A percentile compares a stretch with the other conserved stretches of the same genome.
These are phyloP conservation scores for Cetonia aurata DNA, from an alignment of 2,888 invertebrate species.

Conservation along the genomic window DNA sequence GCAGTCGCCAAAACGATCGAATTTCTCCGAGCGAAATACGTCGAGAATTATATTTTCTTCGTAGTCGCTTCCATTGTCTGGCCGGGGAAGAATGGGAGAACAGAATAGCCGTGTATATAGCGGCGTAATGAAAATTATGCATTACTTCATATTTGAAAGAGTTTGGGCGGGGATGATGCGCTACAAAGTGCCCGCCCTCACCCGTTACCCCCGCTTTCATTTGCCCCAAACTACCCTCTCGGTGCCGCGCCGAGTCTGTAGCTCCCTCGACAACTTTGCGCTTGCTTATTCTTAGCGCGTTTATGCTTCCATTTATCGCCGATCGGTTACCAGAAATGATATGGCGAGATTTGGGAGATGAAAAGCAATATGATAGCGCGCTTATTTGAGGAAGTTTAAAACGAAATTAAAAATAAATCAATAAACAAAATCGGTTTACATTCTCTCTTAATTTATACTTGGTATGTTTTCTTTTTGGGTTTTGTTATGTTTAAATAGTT, in stretches of 20 bases:
- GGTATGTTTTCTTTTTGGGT: too few species aligned
- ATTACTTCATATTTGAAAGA: slow-evolving; percentile 62
- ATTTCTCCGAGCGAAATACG: slow-evolving; percentile 39
- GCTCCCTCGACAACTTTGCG: slow-evolving; percentile 26
- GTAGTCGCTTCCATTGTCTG: slow-evolving; percentile 57
- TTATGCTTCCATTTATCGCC: slow-evolving; percentile 40
- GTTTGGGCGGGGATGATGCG: slow-evolving; percentile 55
- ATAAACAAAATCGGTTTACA: too few species aligned
- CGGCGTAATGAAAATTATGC: slow-evolving; percentile 63
- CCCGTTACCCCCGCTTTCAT: slow-evolving; percentile 54
- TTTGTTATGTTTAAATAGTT: too few species aligned
- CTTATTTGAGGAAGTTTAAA: too few species aligned
- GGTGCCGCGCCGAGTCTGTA: slow-evolving; percentile 49
- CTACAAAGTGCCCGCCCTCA: slow-evolving; percentile 56
- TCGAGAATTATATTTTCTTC: slow-evolving; percentile 55
- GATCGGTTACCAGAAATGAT: slow-evolving; percentile 13
- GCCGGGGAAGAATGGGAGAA: slow-evolving; percentile 54
- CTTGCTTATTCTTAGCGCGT: slow-evolving; percentile 48
- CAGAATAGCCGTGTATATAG: slow-evolving; percentile 57
- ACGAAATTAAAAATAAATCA: too few species aligned
- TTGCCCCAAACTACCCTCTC: slow-evolving; percentile 52
- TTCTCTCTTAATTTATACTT: too few species aligned
- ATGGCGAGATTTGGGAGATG: too few species aligned
- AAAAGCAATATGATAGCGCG: too few species aligned
- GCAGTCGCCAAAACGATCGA: slow-evolving; percentile 31